phyloP scores from a whole-genome alignment of 2,888 invertebrate species.

The Keiferia lycopersicella region DNA sequence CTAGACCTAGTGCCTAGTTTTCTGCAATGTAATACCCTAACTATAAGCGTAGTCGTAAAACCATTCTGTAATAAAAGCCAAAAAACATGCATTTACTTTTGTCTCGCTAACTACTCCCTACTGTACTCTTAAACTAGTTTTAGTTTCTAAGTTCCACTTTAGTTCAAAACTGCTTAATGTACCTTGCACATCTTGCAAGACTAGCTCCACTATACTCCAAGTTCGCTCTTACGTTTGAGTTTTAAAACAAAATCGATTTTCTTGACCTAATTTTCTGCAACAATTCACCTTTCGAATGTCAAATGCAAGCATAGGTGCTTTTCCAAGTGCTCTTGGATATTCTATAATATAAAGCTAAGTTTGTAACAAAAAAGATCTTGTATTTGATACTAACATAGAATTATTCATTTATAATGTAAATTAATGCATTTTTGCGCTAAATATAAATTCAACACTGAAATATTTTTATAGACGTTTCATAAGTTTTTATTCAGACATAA shows the following conservation, averaged over 20 bases:
- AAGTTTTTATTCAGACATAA: too few relatives aligned
- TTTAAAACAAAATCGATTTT: slow-evolving; percentile 54
- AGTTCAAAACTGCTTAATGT: slow-evolving; percentile 16
- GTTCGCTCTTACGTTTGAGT: slow-evolving; percentile 38
- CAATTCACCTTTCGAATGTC: slow-evolving; percentile 44
- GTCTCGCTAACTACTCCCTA: background rate
- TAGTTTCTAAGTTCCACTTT: slow-evolving; percentile 6
- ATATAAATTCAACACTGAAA: too few relatives aligned
- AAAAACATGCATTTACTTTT: background rate
- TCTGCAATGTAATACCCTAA: too few relatives aligned
- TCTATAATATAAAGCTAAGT: background rate
- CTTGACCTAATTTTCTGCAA: slow-evolving; percentile 53
- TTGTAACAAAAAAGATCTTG: background rate
- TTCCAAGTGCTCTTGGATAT: background rate
- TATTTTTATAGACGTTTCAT: too few relatives aligned
- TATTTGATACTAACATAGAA: background rate
- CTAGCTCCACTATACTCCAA: background rate
- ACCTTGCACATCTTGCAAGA: slow-evolving; percentile 19
- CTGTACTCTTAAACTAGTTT: background rate
- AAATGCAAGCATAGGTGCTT: slow-evolving; percentile 30
- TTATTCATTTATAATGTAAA: too few relatives aligned
- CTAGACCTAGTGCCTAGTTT: too few relatives aligned
- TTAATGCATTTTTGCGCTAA: too few relatives aligned
- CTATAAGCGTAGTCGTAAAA: background rate
- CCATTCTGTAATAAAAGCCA: background rate